Base-by-base conservation (phyloP, 2,113 vertebrate species). In the Platycercus adscitus region DNA sequence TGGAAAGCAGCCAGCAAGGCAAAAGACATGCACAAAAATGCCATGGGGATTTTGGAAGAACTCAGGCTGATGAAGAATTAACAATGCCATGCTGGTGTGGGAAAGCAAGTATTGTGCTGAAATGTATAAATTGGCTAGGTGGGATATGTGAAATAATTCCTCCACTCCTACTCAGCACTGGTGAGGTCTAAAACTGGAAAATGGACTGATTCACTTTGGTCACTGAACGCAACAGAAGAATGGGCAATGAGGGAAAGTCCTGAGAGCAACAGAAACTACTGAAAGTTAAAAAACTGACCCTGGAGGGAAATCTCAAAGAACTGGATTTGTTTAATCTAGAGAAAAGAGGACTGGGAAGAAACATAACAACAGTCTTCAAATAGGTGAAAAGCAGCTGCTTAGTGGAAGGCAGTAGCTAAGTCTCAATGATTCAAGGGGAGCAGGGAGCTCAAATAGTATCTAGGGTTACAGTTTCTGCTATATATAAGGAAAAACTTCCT, bases 321-420 rank as follows among this genome's bases (percentile, higher is more conserved):
- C 53, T 82, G 58, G 9, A 46, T 70, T 80, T 83, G 39, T 91
- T 96, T 41, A 37, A 33, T 70, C 85, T n/a, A 19, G 76, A 85
- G 84, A 83, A 92, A 77, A 87, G n/a, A 79, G 44, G 43, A 31
- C 80, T 76, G 69, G 52, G 93, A 69, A 84, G 80, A 87, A 95
- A 72, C 43, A n/a, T 3, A 37, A 66, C 14, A 37, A 66, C 14
- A 55, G 77, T 70, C 86, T 82, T 93, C 63, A 95, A 88, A 90
- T 77, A 65, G 25, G 82, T 72, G 80, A 68, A 39, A 61, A 88
- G 61, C 21, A 44, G 41, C 39, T 65, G 35, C 60, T 87, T 37
- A 31, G 75, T 53, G n/a, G n/a, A 81, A 94, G 69, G 73, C 77
- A 89, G 77, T 33, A 82, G 50, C 64, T 81, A 76, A 58, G 28